Percentiles rank a stretch among this genome's conserved stretches.
These are phyloP conservation scores for Ceratoteleas bidentatus DNA, from an alignment of 1,140 invertebrate species.

Conservation along the genomic window DNA sequence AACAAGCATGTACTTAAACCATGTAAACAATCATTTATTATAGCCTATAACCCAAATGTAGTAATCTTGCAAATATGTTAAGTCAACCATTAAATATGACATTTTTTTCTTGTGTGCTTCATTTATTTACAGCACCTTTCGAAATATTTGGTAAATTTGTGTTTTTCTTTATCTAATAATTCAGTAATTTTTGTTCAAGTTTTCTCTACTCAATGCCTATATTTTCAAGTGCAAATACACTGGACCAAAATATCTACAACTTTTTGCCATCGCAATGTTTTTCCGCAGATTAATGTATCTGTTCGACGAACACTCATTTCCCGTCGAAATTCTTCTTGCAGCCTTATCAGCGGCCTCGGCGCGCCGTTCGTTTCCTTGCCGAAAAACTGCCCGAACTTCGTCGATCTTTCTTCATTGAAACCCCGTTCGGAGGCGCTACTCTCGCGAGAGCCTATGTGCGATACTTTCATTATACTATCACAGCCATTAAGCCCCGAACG, in stretches of 20 bases:
- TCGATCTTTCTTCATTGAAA: conserved; percentile 54
- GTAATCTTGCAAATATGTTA: too few species aligned
- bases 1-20: too few species aligned
- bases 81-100: too few species aligned
- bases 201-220: too few species aligned
- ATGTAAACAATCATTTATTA: too few species aligned
- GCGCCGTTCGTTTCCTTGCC: not conserved
- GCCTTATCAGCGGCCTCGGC: conserved; percentile 11
- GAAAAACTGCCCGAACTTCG: conserved; percentile 32
- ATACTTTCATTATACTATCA: conserved; percentile 40
- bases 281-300: conserved; percentile 8
- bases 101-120: too few species aligned
- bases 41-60: too few species aligned
- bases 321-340: conserved; percentile 22
- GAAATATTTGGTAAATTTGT: too few species aligned
- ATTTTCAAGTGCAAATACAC: too few species aligned
- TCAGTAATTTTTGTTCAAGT: too few species aligned
- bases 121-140: too few species aligned
- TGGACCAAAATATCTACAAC: not conserved
- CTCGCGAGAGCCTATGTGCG: conserved; percentile 38
- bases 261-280: not conserved
- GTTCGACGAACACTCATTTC: conserved; percentile 13
- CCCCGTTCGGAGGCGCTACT: conserved; percentile 16
- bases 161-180: too few species aligned
- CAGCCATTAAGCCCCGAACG: conserved; percentile 26